Evolutionary conservation across 2,113 vertebrate genomes (phyloP), one percentile per base, ranked within the genome.

Genomic region (Athene noctua): DNA sequence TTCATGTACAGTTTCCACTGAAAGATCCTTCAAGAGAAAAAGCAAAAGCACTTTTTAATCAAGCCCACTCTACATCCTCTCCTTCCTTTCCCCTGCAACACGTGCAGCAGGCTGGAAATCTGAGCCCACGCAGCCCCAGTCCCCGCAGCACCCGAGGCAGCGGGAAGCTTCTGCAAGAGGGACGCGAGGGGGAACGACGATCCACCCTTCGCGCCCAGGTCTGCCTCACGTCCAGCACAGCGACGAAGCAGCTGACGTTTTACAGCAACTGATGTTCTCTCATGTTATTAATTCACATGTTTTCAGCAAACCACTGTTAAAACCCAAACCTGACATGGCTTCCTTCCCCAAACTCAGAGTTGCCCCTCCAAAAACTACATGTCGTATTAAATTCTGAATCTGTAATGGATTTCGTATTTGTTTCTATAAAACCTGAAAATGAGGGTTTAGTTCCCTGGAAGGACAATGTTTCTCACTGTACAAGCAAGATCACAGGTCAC

Each of bases 1-100:
- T 97, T 97, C 94, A 80, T 1, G 17, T 90, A 79, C 91, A 86
- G 94, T 79, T 94, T 87, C 81, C 95, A 94, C 94, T 90, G 92
- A 92, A 96, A 96, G 88, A 92, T 36, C 32, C 75, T 94, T 93
- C 84, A 67, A 22, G 87, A 94, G 94, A 75, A 88, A 73, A 88
- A 86, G 94, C 90, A 90, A 95, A 93, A 78, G 27, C 86, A 80
- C 44, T 92, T 94, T 94, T 81, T 89, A 94, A 88, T 91, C 90
- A 83, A 90, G 61, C 27, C 54, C 55, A 34, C 40, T 66, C 47
- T 63, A 47, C 54, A 52, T 13, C 12, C 38, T 67, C 57, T 79
- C 57, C 17, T 63, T 52, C 66, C 54, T 11, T 34, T 61, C 51
- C 59, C 55, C 23, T 7, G 32, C 30, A 80, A 38, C 21, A 6